A percentile compares a stretch with the other conserved stretches of the same genome.
phyloP scores from a whole-genome alignment of 1,140 invertebrate species.

The Nephila pilipes region DNA sequence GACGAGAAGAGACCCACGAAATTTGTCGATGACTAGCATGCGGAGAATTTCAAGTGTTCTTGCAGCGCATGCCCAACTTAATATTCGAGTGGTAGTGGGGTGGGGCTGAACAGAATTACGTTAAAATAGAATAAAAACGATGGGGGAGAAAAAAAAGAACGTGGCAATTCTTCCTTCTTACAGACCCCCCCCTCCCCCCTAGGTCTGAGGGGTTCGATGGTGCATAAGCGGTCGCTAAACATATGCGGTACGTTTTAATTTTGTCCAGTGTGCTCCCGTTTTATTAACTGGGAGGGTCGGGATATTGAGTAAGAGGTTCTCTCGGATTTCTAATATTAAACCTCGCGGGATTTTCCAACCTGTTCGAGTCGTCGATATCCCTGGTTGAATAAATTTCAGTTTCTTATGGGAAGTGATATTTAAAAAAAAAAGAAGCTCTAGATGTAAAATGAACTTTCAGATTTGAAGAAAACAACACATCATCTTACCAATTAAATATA shows the following conservation, averaged over 20 bases:
- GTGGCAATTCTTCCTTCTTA: neutral
- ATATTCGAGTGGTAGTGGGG: constrained; percentile 63
- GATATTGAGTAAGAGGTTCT: constrained; percentile 24
- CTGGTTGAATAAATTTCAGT: neutral
- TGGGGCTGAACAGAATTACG: constrained; percentile 16
- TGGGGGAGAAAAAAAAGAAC: neutral
- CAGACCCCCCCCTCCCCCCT: neutral
- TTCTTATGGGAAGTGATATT: neutral
- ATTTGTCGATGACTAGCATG: constrained; percentile 61
- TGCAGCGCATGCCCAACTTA: constrained; percentile 66
- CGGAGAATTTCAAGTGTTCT: constrained; percentile 68
- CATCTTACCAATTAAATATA: no score
- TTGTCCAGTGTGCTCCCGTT: constrained; percentile 42
- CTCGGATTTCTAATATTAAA: constrained; percentile 52
- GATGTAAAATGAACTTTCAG: neutral
- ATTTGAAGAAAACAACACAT: no score
- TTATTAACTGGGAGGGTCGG: constrained; percentile 59
- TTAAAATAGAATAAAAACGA: constrained; percentile 45
- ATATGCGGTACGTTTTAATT: constrained; percentile 69
- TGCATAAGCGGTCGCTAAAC: constrained; percentile 69
- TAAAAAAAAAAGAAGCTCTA: neutral
- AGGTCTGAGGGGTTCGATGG: constrained; percentile 36
- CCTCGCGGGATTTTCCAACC: neutral
- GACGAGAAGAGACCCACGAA: constrained; percentile 5
- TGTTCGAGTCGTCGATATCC: neutral